phyloP scores from a whole-genome alignment of 2,113 vertebrate species.

The Crotalus tigris region DNA sequence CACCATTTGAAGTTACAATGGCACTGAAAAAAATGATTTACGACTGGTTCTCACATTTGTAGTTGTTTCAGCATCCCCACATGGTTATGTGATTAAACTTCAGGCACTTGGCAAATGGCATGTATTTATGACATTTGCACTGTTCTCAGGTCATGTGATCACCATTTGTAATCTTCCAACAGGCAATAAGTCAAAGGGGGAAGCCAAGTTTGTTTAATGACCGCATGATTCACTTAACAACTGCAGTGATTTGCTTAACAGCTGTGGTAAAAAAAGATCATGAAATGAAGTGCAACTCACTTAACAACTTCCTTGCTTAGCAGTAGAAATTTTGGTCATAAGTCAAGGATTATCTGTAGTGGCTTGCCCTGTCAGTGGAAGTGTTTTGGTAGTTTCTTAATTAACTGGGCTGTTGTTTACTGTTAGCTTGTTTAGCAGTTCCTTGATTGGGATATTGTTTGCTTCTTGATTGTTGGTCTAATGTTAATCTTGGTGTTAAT shows the following conservation, averaged over 20 bases:
- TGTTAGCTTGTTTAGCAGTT: background rate
- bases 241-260: background rate
- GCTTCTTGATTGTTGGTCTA: background rate
- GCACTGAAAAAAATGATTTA: background rate
- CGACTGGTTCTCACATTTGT: background rate
- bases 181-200: background rate
- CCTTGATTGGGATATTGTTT: background rate
- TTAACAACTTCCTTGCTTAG: background rate
- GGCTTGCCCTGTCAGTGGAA: background rate
- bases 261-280: no score
- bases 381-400: background rate
- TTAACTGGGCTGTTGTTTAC: background rate
- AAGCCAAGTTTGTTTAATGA: background rate
- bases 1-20: background rate
- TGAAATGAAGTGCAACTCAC: background rate
- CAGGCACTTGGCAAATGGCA: background rate
- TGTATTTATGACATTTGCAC: background rate
- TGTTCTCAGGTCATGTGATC: background rate
- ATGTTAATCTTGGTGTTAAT: background rate
- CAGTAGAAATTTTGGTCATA: background rate
- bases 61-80: background rate
- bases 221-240: background rate
- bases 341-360: background rate
- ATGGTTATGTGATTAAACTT: background rate
- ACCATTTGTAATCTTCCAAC: background rate